Evolutionary conservation across 2,888 invertebrate genomes (phyloP), one percentile per base, ranked within the genome.

Genomic region (Microdon myrmicae): DNA sequence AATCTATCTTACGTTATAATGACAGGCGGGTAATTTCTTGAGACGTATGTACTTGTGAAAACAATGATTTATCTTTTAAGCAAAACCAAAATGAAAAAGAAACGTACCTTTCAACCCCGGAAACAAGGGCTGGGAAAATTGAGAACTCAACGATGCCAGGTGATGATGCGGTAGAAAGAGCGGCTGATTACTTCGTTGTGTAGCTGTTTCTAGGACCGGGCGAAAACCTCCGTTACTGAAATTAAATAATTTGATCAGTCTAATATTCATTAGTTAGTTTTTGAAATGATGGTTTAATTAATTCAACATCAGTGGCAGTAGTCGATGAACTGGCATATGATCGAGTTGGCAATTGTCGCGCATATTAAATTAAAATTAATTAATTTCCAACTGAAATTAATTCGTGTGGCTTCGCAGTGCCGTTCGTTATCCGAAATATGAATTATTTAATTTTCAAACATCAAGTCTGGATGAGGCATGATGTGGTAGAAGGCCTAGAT

Each of bases 91-190:
- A n/a, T n/a, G n/a, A n/a, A n/a, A 17, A 4, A n/a, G 23, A 19
- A 55, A 73, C 75, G 81, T 82, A 90, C 90, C 90, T 89, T 91
- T 91, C 60, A 91, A 82, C 48, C 84, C 83, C 44, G 90, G 88
- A 79, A 93, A 93, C 70, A 93, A 84, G 4, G 92, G 92, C 71
- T 92, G 92, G 43, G 87, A 84, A 82, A 92, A 86, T 81, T 88
- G 85, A 71, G 91, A 87, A 39, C 90, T 81, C 67, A 86, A 82
- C 2, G 88, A 87, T 28, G 85, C 87, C 73, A 92, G 82, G 78
- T 92, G 92, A 8, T 92, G 90, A 39, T 92, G 90, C 75, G 92
- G 87, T 82, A 93, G 92, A 56, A 93, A 82, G 8, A 92, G 90
- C 51, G 90, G 89, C 54, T 90, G 89, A 54, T 83, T 84, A 75